Percentiles rank a stretch among this genome's conserved stretches.
phyloP scores from a whole-genome alignment of 2,113 vertebrate species.

The Nerophis lumbriciformis region DNA sequence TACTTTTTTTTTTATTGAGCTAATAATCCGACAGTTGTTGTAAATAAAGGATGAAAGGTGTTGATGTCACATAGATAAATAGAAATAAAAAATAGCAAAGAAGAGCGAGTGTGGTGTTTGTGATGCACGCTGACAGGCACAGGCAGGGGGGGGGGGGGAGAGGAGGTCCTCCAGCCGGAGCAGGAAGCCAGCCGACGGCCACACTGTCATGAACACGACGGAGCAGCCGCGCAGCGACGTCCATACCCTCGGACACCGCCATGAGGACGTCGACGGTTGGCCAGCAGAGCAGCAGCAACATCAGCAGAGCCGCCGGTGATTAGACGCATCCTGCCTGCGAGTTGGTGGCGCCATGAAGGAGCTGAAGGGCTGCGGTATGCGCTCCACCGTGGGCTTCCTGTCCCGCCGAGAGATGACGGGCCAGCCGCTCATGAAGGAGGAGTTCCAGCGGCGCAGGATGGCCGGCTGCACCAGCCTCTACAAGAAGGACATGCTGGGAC shows the following conservation, averaged over 20 bases:
- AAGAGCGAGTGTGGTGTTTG: too few species aligned
- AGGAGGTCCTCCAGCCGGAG: constrained; percentile 27
- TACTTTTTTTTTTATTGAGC: too few species aligned
- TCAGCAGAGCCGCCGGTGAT: neutral
- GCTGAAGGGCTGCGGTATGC: constrained; percentile 84
- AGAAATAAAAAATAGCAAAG: too few species aligned
- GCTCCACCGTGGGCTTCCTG: constrained; percentile 92
- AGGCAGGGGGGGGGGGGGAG: neutral
- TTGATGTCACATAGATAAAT: too few species aligned
- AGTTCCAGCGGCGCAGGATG: constrained; percentile 90
- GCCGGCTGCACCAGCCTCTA: constrained; percentile 90
- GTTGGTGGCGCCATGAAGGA: constrained; percentile 72
- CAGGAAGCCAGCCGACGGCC: constrained; percentile 55
- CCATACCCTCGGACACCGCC: constrained; percentile 42
- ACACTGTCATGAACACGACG: too few species aligned
- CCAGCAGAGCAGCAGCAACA: neutral
- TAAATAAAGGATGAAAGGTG: too few species aligned
- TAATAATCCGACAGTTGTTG: too few species aligned
- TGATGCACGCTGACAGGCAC: too few species aligned
- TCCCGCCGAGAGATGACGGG: constrained; percentile 86
- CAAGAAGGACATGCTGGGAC: constrained; percentile 93
- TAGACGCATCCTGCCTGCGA: neutral
- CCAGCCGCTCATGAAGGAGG: constrained; percentile 87
- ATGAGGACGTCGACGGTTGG: constrained; percentile 4
- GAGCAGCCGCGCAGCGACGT: constrained; percentile 49